Evolutionary conservation across 1,140 invertebrate genomes (phyloP), one percentile per base, ranked within the genome.

Genomic region (Bicyclus anynana): DNA sequence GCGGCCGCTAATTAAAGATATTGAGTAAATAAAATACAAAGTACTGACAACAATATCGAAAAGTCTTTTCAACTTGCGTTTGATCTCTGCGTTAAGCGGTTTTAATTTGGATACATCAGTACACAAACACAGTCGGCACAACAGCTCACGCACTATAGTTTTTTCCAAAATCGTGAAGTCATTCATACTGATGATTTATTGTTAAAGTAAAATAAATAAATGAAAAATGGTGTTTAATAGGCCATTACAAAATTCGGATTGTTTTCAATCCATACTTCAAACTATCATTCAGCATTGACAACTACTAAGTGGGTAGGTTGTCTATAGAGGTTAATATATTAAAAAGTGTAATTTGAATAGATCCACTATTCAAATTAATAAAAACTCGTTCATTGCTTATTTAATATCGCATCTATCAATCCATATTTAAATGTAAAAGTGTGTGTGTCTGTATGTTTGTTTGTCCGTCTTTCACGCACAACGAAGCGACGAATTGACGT

Each of bases 91-190:
- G 49, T 70, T 87, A 6, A 88, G 66, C n/a, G 85, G 84, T 53
- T 88, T 88, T 33, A 88, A 67, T 72, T 88, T 84, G 14, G 77
- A 69, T 13, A 83, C 80, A 61, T 88, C 84, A 2, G 71, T 83
- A 57, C 84, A 87, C n/a, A 88, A 59, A 69, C 85, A 88, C 59
- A 88, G 56, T 48, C 85, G 79, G 65, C 85, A 88, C 9, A 84
- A 84, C 29, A 88, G 63, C 65, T 88, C 85, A 47, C 83, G 83
- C 17, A 88, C 80, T 72, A 86, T 83, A 62, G 67, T 81, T 74
- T 85, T 85, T 62, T 86, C 83, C 27, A 86, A 74, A 65, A 37
- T 72, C 5, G 65, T 54, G 61, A 80, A 85, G 55, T 88, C 81
- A 66, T 85, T 78, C 81, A 86, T 88, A 71, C 56, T 81, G 67